A percentile compares a stretch with the other conserved stretches of the same genome.
These are phyloP conservation scores for Malurus splendens DNA, from an alignment of 2,797 vertebrate genomes.

Conservation along the genomic window DNA sequence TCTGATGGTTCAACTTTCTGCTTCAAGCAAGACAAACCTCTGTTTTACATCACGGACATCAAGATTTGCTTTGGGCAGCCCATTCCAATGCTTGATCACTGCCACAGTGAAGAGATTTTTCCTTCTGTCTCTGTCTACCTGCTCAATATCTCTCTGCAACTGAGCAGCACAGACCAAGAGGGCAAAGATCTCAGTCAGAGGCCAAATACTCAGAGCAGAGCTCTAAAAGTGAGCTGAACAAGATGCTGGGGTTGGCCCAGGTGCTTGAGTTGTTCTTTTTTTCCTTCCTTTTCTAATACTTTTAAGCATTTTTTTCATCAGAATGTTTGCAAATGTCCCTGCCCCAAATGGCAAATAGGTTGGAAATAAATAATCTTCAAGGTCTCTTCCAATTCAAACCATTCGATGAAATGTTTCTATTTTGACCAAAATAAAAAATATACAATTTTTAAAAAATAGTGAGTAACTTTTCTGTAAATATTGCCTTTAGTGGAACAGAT, in stretches of 20 bases:
- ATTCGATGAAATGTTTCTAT: neutral
- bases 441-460: rapidly evolving
- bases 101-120: neutral
- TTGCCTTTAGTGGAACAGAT: neutral
- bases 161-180: neutral
- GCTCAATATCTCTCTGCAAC: rapidly evolving
- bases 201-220: neutral
- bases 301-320: neutral
- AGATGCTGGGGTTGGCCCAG: neutral
- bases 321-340: neutral
- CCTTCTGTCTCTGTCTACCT: neutral
- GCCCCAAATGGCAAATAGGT: neutral
- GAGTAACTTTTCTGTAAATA: neutral
- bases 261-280: neutral
- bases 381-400: rapidly evolving
- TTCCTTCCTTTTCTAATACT: neutral
- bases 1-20: neutral
- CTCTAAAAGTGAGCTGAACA: neutral
- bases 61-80: neutral
- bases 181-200: neutral
- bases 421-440: neutral
- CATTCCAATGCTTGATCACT: neutral
- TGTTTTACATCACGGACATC: neutral
- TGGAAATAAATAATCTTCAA: neutral
- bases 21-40: neutral